Conservation (phyloP, 2,888 invertebrate species). For the Oeneis ivallda region DNA sequence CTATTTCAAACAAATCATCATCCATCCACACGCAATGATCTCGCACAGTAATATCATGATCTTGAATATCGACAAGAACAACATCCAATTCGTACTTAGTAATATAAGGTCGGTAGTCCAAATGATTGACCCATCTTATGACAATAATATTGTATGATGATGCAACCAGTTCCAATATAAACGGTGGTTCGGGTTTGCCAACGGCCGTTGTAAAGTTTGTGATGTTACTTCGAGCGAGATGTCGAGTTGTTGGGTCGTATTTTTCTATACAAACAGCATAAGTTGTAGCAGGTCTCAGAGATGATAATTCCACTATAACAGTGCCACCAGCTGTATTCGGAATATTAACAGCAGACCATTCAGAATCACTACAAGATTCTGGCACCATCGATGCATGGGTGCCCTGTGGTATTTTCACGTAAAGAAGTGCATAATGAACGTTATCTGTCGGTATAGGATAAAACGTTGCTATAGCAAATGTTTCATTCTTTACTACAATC, state of each 20-base stretch:
- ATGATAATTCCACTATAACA: slow-evolving; percentile 49
- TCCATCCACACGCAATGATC: slow-evolving; percentile 56
- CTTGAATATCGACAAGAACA: slow-evolving; percentile 55
- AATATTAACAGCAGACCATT: slow-evolving; percentile 61
- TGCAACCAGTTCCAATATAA: slow-evolving; percentile 64
- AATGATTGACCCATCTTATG: slow-evolving; percentile 68
- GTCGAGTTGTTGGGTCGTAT: slow-evolving; percentile 50
- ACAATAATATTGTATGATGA: slow-evolving; percentile 53
- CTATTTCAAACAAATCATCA: slow-evolving; percentile 50
- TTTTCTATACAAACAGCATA: slow-evolving; percentile 70
- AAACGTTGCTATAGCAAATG: slow-evolving; percentile 59
- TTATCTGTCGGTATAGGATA: slow-evolving; percentile 46
- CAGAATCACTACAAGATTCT: slow-evolving; percentile 67
- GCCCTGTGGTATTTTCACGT: slow-evolving; percentile 57
- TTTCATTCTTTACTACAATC: slow-evolving; percentile 55
- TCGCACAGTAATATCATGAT: slow-evolving; percentile 48
- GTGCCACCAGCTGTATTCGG: slow-evolving; percentile 43
- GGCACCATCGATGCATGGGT: slow-evolving; percentile 53
- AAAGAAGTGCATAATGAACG: slow-evolving; percentile 62
- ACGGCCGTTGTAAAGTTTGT: slow-evolving; percentile 62
- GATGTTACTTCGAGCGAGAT: slow-evolving; percentile 59
- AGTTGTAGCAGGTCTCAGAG: slow-evolving; percentile 62
- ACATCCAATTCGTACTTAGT: slow-evolving; percentile 65
- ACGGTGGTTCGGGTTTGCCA: slow-evolving; percentile 69
- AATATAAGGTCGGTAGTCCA: slow-evolving; percentile 58